Conservation (phyloP, 2,113 vertebrate species). For the Scytalopus superciliaris region DNA sequence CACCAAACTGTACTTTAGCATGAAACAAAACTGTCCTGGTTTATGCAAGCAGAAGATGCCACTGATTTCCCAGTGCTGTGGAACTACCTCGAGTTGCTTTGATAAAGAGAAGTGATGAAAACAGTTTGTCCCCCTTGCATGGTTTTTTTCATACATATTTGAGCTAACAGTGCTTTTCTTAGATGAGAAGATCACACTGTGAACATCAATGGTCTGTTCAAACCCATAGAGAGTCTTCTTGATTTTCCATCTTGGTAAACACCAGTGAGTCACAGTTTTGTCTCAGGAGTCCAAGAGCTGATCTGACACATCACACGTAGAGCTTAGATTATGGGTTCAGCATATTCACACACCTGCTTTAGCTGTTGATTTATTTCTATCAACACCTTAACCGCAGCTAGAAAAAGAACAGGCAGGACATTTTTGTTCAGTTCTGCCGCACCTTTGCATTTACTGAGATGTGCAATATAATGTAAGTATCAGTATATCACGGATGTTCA, state of each 20-base stretch:
- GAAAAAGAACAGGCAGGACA: background rate
- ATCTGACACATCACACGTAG: rapidly evolving
- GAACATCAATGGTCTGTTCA: background rate
- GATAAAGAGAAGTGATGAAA: background rate
- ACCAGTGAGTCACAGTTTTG: background rate
- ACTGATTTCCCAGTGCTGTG: background rate
- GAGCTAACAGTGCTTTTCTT: background rate
- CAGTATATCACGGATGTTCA: background rate
- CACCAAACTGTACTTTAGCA: background rate
- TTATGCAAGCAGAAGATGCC: background rate
- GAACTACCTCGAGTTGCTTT: background rate
- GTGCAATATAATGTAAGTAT: background rate
- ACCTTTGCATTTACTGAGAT: background rate
- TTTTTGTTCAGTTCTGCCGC: background rate
- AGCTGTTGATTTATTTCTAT: background rate
- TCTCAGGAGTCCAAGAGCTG: background rate
- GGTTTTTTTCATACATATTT: background rate
- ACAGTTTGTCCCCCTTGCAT: background rate
- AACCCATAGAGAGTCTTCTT: background rate
- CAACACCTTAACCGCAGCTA: background rate
- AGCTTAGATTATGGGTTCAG: background rate
- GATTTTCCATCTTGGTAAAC: background rate
- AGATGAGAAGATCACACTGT: too few species aligned
- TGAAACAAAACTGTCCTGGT: background rate
- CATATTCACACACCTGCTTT: background rate